Conservation (phyloP, 2,888 invertebrate species). For the Hetaerina titia region DNA sequence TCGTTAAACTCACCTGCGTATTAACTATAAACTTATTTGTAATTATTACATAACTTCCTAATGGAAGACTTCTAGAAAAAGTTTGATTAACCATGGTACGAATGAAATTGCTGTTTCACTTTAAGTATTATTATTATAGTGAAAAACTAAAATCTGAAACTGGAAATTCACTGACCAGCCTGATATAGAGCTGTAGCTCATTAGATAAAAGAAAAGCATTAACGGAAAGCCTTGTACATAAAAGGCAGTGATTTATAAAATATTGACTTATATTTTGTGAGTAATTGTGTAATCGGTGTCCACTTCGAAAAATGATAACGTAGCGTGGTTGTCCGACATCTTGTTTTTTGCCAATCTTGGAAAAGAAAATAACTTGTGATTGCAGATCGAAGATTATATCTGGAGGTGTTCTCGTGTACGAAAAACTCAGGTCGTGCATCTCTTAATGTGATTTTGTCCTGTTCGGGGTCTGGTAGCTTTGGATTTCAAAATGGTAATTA, state of each 20-base stretch:
- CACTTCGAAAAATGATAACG: slow-evolving; percentile 38
- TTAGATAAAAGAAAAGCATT: slow-evolving; percentile 19
- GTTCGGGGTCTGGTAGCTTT: slow-evolving; percentile 46
- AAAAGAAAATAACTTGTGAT: slow-evolving; percentile 55
- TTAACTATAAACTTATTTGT: slow-evolving; percentile 48
- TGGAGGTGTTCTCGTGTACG: slow-evolving; percentile 48
- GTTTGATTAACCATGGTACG: slow-evolving; percentile 64
- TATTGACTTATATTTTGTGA: slow-evolving; percentile 40
- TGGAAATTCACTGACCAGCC: slow-evolving; percentile 14
- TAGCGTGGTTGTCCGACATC: slow-evolving; percentile 52
- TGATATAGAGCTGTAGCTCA: neutral
- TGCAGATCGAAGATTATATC: slow-evolving; percentile 54
- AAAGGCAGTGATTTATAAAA: slow-evolving; percentile 48
- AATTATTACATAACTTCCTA: slow-evolving; percentile 53
- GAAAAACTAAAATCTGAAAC: slow-evolving; percentile 23
- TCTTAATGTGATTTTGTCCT: slow-evolving; percentile 52
- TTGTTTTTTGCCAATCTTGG: slow-evolving; percentile 37
- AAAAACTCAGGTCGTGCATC: slow-evolving; percentile 51
- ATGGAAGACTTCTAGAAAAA: slow-evolving; percentile 65
- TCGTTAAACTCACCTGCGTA: slow-evolving; percentile 53
- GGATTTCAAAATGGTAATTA: slow-evolving; percentile 67
- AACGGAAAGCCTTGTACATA: slow-evolving; percentile 45
- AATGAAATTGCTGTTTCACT: slow-evolving; percentile 58
- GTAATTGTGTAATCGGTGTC: slow-evolving; percentile 41
- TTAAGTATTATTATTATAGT: slow-evolving; percentile 51